Base-by-base conservation (phyloP, 2,113 vertebrate genomes). In the Prietella phreatophila region DNA sequence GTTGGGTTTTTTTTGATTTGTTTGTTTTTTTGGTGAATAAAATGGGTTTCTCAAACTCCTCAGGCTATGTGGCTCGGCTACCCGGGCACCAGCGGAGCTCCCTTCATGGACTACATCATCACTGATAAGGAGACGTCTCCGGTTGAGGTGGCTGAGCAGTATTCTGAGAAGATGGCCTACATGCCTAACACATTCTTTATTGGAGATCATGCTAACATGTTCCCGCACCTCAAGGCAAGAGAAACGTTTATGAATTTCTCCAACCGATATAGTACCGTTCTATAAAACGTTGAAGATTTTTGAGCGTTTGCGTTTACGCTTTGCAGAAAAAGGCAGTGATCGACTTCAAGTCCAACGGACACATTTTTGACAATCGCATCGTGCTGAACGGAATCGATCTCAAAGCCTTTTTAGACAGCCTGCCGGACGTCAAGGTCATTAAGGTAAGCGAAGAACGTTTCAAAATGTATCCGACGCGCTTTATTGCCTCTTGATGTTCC, bases 131-230 rank as follows among this genome's bases (percentile, higher is more conserved):
- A 99, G 94, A 99, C 98, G 0, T 99, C 98, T 2, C 97, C 98
- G n/a, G 60, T 95, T 10, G 98, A 99, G 85, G 95, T 99, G 76
- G 96, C 97, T 82, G 98, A 99, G 89, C 98, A 99, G 85, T 99
- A 99, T 93, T 99, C 98, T 13, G 98, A 99, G 93, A 99, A 99
- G 92, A 91, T 99, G 90, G 98, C 98, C 87, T 99, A 98, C 92
- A 99, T 99, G 98, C 98, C 98, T 11, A 93, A 99, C 89, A 99
- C 98, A 19, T 99, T 99, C 94, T 99, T 99, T 90, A 99, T 99
- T 83, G 98, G 98, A 92, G 98, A 99, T 92, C 98, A 99, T 0
- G 98, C 98, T 88, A 99, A 99, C 92, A 99, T 99, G 98, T 99
- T 99, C 90, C 98, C 98, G 80, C 98, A 99, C 91, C 95, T 99